Evolutionary conservation across 1,140 invertebrate species (phyloP).

Genomic region (Octopus bimaculoides): DNA sequence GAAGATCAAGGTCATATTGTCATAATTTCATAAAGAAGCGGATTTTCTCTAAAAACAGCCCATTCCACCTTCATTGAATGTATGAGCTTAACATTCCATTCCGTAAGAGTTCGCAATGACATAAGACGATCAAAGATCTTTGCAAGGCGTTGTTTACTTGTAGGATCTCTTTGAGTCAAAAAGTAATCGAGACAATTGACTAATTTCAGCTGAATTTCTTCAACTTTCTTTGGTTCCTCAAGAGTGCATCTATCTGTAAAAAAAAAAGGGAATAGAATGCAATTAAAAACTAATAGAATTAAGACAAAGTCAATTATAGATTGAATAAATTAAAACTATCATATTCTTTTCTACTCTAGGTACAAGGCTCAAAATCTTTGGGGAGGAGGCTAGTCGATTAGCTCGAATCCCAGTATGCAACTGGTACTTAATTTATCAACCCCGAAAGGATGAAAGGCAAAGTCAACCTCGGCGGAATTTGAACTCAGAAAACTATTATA

Average conservation of each 20-base stretch:
- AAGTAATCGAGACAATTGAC: conserved; percentile 32
- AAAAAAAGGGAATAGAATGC: neutral
- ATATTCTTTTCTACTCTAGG: no score
- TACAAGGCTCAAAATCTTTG: no score
- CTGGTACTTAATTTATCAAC: no score
- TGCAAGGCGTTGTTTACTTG: conserved; percentile 24
- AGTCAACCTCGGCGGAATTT: no score
- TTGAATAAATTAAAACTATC: no score
- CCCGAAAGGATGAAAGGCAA: no score
- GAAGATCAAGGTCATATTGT: neutral
- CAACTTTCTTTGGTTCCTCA: conserved; percentile 28
- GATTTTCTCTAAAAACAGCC: conserved; percentile 7
- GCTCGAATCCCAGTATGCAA: no score
- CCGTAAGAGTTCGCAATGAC: conserved; percentile 30
- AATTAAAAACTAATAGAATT: no score
- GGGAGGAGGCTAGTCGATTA: no score
- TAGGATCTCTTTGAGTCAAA: conserved; percentile 28
- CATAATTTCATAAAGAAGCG: conserved; percentile 3
- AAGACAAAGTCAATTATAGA: no score
- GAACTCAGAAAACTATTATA: no score
- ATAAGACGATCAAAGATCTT: conserved; percentile 31
- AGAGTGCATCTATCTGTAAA: conserved; percentile 31
- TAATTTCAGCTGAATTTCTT: conserved; percentile 37
- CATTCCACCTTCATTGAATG: conserved; percentile 11
- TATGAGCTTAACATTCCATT: conserved; percentile 22